These are phyloP conservation scores for Gymnorhina tibicen DNA, from an alignment of 2,113 vertebrate genomes.

Conservation along the genomic window DNA sequence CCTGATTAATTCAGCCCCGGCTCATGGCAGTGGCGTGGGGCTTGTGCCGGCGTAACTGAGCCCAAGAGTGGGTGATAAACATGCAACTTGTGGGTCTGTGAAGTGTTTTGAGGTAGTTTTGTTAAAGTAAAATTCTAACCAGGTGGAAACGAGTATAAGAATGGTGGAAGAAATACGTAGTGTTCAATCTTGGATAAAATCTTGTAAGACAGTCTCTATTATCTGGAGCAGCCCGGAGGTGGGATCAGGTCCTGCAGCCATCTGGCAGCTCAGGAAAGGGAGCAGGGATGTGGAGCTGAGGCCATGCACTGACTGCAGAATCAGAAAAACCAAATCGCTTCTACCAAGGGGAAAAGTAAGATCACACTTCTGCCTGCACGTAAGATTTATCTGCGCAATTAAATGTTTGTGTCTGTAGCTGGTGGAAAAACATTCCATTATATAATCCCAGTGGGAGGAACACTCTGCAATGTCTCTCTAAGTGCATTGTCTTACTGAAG, in stretches of 20 bases:
- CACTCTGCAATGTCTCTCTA: neutral
- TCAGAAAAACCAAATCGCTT: neutral
- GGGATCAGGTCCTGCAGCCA: neutral
- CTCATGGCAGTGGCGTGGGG: neutral
- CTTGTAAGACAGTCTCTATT: neutral
- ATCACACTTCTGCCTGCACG: neutral
- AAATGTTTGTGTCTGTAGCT: neutral
- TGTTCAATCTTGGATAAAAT: neutral
- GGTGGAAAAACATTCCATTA: constrained; percentile 10
- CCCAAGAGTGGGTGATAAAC: neutral
- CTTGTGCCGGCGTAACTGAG: neutral
- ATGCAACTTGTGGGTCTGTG: neutral
- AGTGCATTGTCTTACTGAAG: neutral
- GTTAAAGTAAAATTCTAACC: neutral
- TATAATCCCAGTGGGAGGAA: constrained; percentile 4
- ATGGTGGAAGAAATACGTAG: neutral
- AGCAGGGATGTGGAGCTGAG: neutral
- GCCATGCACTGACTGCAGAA: neutral
- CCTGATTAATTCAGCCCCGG: neutral
- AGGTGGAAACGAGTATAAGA: neutral
- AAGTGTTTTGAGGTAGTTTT: neutral
- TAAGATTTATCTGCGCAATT: neutral
- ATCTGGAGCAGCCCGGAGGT: neutral
- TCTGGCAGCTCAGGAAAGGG: neutral
- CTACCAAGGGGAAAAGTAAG: neutral